Evolutionary conservation across 2,113 vertebrate genomes (phyloP).

Genomic region (Piaya cayana): DNA sequence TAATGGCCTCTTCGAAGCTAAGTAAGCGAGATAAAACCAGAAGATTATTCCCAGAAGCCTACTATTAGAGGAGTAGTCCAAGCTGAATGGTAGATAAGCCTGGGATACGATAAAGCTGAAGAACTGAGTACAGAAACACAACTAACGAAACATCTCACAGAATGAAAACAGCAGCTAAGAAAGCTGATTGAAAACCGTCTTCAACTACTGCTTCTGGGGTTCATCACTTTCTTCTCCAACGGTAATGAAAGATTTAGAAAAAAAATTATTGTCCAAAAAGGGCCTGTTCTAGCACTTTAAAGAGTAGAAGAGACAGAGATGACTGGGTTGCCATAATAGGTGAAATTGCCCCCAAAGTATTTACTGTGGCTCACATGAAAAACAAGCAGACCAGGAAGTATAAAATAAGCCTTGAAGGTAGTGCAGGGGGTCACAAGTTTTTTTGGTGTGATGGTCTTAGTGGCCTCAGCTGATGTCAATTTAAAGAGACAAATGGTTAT

Average conservation of each 20-base stretch:
- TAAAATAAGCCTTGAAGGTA: slow-evolving; percentile 31
- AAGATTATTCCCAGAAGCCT: background rate
- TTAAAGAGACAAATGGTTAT: slow-evolving; percentile 55
- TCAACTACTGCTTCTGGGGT: background rate
- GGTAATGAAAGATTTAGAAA: background rate
- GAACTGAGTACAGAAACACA: background rate
- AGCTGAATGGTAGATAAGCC: background rate
- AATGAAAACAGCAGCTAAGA: background rate
- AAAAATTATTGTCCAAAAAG: background rate
- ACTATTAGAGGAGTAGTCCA: background rate
- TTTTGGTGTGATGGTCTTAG: slow-evolving; percentile 25
- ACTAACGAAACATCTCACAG: background rate
- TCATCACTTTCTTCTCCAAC: background rate
- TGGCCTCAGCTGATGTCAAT: slow-evolving; percentile 23
- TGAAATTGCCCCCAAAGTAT: background rate
- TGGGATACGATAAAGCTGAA: background rate
- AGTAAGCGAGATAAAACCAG: background rate
- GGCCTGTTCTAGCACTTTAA: background rate
- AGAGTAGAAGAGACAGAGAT: background rate
- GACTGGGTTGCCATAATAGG: background rate
- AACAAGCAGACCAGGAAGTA: background rate
- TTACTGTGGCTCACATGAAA: background rate
- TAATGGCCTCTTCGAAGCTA: too few relatives aligned
- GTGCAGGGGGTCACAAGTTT: background rate
- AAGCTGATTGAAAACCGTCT: background rate